phyloP scores from a whole-genome alignment of 2,888 invertebrate species.

The Zele albiditarsus region DNA sequence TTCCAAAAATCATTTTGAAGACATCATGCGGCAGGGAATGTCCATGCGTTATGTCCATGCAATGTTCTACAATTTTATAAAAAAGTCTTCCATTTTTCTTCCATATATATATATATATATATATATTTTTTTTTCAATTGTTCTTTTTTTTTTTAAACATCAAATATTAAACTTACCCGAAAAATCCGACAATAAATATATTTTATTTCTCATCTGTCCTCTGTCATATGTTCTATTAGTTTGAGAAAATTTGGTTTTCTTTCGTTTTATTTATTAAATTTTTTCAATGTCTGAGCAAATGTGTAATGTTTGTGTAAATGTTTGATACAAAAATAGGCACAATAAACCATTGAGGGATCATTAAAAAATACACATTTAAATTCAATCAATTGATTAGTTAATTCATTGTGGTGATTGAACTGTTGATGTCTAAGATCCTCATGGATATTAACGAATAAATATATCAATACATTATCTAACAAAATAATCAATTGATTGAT shows the following conservation, averaged over 20 bases:
- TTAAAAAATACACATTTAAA: background rate
- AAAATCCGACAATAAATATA: constrained; percentile 1
- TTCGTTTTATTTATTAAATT: background rate
- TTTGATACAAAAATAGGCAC: constrained; percentile 50
- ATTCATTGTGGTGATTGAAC: background rate
- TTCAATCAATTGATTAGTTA: background rate
- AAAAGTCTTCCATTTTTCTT: background rate
- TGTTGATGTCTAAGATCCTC: too few species aligned
- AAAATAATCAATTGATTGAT: background rate
- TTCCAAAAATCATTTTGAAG: background rate
- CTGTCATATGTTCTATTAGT: constrained; percentile 17
- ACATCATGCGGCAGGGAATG: constrained; percentile 7
- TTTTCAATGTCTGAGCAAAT: constrained; percentile 7
- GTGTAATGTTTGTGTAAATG: constrained; percentile 42
- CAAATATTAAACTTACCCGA: constrained; percentile 33
- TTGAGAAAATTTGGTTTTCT: constrained; percentile 21
- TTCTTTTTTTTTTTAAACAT: background rate
- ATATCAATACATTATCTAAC: too few species aligned
- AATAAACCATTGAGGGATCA: constrained; percentile 36
- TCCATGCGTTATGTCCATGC: constrained; percentile 28
- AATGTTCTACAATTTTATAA: constrained; percentile 1
- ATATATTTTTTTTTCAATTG: background rate
- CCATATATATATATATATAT: background rate
- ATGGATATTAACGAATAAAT: too few species aligned
- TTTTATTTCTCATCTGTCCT: constrained; percentile 26